These are phyloP conservation scores for Elachura formosa DNA, from an alignment of 2,113 vertebrate species.

Conservation along the genomic window DNA sequence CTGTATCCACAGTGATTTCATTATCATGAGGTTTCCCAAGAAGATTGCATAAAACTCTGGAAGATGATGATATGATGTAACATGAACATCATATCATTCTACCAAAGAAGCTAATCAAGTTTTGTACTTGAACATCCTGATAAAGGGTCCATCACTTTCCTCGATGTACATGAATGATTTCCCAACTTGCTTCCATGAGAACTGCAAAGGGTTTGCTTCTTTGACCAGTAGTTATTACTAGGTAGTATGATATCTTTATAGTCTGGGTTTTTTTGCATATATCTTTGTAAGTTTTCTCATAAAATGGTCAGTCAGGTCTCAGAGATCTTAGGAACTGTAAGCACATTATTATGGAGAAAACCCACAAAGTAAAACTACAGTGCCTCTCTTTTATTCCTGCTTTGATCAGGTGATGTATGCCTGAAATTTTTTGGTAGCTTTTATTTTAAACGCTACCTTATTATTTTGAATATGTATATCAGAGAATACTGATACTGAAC, in stretches of 20 bases:
- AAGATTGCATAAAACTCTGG: not conserved
- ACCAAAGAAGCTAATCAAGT: not conserved
- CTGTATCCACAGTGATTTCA: not conserved
- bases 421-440: not conserved
- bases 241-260: not conserved
- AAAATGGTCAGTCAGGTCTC: not conserved
- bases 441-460: not conserved
- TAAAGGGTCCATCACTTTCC: not conserved
- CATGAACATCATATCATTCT: too few relatives aligned
- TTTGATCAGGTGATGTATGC: not conserved
- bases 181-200: not conserved
- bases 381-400: not conserved
- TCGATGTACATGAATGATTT: not conserved
- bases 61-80: not conserved
- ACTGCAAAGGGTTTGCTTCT: not conserved
- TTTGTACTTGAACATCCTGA: not conserved
- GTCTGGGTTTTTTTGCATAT: not conserved
- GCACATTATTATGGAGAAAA: not conserved
- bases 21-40: not conserved
- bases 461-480: not conserved
- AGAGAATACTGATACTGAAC: not conserved
- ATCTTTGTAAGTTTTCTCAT: not conserved
- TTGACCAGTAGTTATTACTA: not conserved
- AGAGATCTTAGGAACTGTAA: not conserved
- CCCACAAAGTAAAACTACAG: not conserved